Evolutionary conservation across 2,888 invertebrate species (phyloP).

Genomic region (Nomada hirtipes): DNA sequence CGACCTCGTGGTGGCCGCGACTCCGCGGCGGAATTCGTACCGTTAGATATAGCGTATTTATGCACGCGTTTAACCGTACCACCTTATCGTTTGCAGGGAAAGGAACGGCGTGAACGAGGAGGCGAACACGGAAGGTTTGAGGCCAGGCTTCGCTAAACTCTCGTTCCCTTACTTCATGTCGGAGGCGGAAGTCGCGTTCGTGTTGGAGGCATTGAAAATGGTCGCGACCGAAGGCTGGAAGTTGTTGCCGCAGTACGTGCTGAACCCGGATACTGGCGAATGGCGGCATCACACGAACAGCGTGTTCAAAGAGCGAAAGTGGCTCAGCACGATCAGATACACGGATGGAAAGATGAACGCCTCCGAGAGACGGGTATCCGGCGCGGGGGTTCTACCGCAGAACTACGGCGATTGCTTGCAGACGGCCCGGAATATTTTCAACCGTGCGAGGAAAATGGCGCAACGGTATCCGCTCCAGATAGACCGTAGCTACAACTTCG

Average conservation of each 20-base stretch:
- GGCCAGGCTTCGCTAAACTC: slow-evolving; percentile 94
- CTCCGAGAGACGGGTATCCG: slow-evolving; percentile 89
- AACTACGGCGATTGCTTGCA: slow-evolving; percentile 91
- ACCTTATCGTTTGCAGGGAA: slow-evolving; percentile 63
- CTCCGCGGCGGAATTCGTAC: background rate
- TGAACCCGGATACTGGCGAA: slow-evolving; percentile 95
- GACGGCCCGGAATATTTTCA: slow-evolving; percentile 91
- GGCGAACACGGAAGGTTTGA: slow-evolving; percentile 88
- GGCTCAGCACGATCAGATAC: slow-evolving; percentile 91
- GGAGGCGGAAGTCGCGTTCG: slow-evolving; percentile 91
- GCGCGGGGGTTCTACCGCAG: slow-evolving; percentile 90
- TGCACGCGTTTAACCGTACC: background rate
- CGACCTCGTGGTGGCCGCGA: background rate
- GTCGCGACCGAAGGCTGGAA: slow-evolving; percentile 96
- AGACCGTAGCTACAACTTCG: slow-evolving; percentile 91
- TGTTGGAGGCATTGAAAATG: slow-evolving; percentile 93
- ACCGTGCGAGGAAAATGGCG: slow-evolving; percentile 90
- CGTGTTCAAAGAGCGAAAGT: slow-evolving; percentile 92
- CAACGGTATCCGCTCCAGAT: slow-evolving; percentile 89
- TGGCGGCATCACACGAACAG: slow-evolving; percentile 94
- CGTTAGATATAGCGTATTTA: background rate
- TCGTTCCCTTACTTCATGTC: slow-evolving; percentile 94
- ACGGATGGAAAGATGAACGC: slow-evolving; percentile 91
- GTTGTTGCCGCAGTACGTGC: slow-evolving; percentile 93
- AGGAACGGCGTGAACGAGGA: slow-evolving; percentile 76